phyloP scores from a whole-genome alignment of 2,113 vertebrate genomes.

The Poeciliopsis retropinna region DNA sequence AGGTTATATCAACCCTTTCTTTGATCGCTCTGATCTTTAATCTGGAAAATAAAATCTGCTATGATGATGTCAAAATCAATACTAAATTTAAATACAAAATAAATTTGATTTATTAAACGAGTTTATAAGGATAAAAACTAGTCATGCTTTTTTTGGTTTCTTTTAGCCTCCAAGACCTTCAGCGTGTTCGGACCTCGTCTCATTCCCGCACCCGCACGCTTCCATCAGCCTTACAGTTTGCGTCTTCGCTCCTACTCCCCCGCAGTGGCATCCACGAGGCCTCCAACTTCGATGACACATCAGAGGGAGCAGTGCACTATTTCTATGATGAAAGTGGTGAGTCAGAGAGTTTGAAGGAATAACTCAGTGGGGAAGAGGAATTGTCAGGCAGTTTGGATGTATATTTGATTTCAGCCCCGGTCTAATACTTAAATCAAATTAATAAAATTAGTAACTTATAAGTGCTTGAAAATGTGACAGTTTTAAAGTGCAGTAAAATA shows the following conservation, averaged over 20 bases:
- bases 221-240: slow-evolving; percentile 89
- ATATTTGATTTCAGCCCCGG: neutral
- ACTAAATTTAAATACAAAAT: too few species aligned
- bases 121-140: neutral
- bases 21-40: neutral
- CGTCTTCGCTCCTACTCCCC: slow-evolving; percentile 86
- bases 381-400: neutral
- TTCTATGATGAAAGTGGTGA: slow-evolving; percentile 91
- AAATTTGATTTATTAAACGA: neutral
- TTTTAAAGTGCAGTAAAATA: too few species aligned
- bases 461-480: neutral
- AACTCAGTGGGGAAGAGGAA: neutral
- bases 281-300: slow-evolving; percentile 90
- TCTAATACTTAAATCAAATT: neutral
- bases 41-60: neutral
- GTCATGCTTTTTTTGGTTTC: neutral
- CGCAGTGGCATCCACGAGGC: slow-evolving; percentile 89
- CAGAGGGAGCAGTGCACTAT: slow-evolving; percentile 90
- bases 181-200: slow-evolving; percentile 84
- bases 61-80: neutral
- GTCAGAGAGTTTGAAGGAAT: slow-evolving; percentile 13
- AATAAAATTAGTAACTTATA: neutral
- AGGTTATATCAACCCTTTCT: neutral
- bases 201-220: slow-evolving; percentile 86
- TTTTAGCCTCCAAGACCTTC: slow-evolving; percentile 87